Percentiles rank a stretch among this genome's conserved stretches.
phyloP scores from a whole-genome alignment of 2,888 invertebrate species.

The Hypsopygia costalis region DNA sequence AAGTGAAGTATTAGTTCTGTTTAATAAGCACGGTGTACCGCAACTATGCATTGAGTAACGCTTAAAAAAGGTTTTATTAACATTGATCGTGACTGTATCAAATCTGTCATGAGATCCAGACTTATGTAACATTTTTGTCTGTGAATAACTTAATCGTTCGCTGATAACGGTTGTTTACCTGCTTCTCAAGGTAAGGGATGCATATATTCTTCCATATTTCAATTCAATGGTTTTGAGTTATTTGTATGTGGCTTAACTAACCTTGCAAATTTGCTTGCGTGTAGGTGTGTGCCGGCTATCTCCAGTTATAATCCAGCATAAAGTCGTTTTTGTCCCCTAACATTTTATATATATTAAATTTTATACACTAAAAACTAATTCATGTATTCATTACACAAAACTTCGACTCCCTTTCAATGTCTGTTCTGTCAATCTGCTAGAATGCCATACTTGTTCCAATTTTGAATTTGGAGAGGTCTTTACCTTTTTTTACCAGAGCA shows the following conservation, averaged over 20 bases:
- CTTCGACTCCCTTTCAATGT: too few species aligned
- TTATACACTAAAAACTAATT: constrained; percentile 15
- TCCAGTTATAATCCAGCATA: constrained; percentile 11
- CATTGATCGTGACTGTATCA: constrained; percentile 31
- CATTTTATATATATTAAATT: neutral
- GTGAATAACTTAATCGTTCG: constrained; percentile 39
- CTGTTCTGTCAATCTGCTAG: constrained; percentile 6
- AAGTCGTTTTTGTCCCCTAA: neutral
- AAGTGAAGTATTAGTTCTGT: constrained; percentile 68
- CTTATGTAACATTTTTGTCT: constrained; percentile 74
- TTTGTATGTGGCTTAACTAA: constrained; percentile 31
- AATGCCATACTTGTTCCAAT: constrained; percentile 2
- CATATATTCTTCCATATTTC: constrained; percentile 28
- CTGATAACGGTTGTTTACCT: constrained; percentile 62
- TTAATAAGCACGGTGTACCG: constrained; percentile 39
- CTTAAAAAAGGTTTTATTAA: constrained; percentile 44
- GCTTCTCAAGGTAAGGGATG: constrained; percentile 61
- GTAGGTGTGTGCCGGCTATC: constrained; percentile 34
- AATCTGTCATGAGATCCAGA: constrained; percentile 64
- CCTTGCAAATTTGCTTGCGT: constrained; percentile 44
- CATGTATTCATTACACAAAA: neutral
- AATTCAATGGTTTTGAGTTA: constrained; percentile 1
- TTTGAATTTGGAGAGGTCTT: too few species aligned
- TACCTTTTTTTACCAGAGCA: too few species aligned
- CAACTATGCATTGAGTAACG: constrained; percentile 60